Conservation (phyloP, 2,113 vertebrate species). For the Pithys albifrons region DNA sequence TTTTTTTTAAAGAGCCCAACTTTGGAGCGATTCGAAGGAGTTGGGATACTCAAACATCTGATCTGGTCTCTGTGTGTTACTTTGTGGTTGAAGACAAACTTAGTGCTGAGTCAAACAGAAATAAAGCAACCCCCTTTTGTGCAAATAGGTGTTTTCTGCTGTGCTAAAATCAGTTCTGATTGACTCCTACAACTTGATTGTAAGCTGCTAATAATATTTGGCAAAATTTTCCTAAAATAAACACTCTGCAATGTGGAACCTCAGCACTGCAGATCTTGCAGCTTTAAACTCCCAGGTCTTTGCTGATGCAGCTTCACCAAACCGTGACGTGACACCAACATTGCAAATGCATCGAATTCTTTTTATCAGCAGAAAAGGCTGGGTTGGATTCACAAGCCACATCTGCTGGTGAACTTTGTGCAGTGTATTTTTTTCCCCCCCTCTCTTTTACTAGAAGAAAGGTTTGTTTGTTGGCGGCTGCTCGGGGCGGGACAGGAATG, state of each 20-base stretch:
- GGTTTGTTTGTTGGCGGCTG: slow-evolving; percentile 70
- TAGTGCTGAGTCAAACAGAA: neutral
- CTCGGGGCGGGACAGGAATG: slow-evolving; percentile 77
- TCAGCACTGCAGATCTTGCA: neutral
- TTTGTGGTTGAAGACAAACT: neutral
- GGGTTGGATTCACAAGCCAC: slow-evolving; percentile 5
- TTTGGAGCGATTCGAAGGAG: neutral
- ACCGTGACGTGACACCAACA: neutral
- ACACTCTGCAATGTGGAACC: neutral
- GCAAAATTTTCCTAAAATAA: neutral
- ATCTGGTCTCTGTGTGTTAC: neutral
- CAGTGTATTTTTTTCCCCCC: neutral
- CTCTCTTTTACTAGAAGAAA: slow-evolving; percentile 60
- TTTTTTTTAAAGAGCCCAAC: neutral
- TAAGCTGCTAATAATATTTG: neutral
- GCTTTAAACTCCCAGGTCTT: neutral
- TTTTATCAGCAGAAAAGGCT: slow-evolving; percentile 2
- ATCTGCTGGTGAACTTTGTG: slow-evolving; percentile 66
- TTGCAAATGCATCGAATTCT: neutral
- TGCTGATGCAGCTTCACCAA: neutral
- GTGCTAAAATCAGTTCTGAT: neutral
- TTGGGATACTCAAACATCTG: fast-evolving
- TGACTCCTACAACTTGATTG: neutral
- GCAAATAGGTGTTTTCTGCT: neutral
- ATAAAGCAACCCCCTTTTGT: neutral